A percentile compares a stretch with the other conserved stretches of the same genome.
Conservation (phyloP, 2,888 invertebrate species). For the Thalpophila matura region DNA sequence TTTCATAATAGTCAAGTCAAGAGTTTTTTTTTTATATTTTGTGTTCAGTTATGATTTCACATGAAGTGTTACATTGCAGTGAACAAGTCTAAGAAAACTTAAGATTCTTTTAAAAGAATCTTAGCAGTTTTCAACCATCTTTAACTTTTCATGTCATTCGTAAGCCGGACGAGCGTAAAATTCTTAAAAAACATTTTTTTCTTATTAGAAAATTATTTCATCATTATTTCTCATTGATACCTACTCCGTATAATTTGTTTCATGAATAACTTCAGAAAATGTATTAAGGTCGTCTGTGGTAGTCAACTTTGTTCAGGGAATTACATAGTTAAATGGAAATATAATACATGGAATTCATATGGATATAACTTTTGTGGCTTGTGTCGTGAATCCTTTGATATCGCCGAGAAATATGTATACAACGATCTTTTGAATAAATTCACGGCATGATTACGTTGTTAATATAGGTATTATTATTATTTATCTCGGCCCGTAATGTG, state of each 20-base stretch:
- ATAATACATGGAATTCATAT: constrained; percentile 29
- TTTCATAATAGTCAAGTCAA: no score
- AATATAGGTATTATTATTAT: constrained; percentile 13
- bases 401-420: constrained; percentile 16
- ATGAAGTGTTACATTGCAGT: no score
- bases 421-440: constrained; percentile 10
- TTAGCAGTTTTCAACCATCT: background rate
- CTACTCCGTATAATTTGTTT: constrained; percentile 10
- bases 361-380: constrained; percentile 14
- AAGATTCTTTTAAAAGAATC: no score
- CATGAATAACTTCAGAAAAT: background rate
- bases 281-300: background rate
- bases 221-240: background rate
- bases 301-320: constrained; percentile 11
- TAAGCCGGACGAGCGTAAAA: background rate
- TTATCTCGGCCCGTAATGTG: constrained; percentile 6
- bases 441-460: background rate
- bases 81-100: no score
- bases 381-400: constrained; percentile 9
- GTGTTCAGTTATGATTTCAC: no score
- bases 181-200: constrained; percentile 6
- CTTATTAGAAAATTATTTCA: background rate
- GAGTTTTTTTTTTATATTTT: no score
- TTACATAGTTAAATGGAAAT: constrained; percentile 14
- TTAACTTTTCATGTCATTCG: background rate